These are phyloP conservation scores for Siphamia tubifer DNA, from an alignment of 2,113 vertebrate genomes.

Conservation along the genomic window DNA sequence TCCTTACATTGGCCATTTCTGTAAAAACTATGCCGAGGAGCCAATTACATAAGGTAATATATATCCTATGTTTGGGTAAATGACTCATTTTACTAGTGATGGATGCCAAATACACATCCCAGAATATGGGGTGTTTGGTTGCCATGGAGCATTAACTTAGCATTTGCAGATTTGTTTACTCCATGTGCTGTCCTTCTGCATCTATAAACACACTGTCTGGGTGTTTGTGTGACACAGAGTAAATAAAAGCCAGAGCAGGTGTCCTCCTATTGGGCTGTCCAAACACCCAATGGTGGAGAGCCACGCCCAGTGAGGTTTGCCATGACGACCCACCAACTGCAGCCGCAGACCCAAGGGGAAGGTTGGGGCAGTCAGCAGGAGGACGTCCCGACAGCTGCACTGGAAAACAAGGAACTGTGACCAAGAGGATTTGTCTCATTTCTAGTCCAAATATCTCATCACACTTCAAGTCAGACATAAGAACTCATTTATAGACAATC, in stretches of 20 bases:
- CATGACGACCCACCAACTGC: conserved; percentile 51
- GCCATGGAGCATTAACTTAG: background rate
- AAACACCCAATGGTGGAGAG: conserved; percentile 43
- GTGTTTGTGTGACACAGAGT: conserved; percentile 60
- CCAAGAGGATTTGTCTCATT: no score
- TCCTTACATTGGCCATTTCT: background rate
- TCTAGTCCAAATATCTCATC: no score
- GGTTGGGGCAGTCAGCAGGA: no score
- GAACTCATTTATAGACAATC: no score
- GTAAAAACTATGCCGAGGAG: background rate
- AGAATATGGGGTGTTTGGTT: conserved; percentile 9
- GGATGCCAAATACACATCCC: background rate
- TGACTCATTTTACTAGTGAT: background rate
- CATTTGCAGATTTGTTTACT: conserved; percentile 48
- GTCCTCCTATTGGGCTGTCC: conserved; percentile 58
- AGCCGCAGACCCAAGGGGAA: conserved; percentile 58
- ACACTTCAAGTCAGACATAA: no score
- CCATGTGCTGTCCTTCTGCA: conserved; percentile 38
- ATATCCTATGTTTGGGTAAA: background rate
- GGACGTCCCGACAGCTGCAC: no score
- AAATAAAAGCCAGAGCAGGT: conserved; percentile 73
- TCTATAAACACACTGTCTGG: conserved; percentile 44
- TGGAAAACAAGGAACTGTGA: no score
- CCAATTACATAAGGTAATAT: no score
- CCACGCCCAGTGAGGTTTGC: conserved; percentile 70